Evolutionary conservation across 2,113 vertebrate species (phyloP).

Genomic region (Anolis sagrei): DNA sequence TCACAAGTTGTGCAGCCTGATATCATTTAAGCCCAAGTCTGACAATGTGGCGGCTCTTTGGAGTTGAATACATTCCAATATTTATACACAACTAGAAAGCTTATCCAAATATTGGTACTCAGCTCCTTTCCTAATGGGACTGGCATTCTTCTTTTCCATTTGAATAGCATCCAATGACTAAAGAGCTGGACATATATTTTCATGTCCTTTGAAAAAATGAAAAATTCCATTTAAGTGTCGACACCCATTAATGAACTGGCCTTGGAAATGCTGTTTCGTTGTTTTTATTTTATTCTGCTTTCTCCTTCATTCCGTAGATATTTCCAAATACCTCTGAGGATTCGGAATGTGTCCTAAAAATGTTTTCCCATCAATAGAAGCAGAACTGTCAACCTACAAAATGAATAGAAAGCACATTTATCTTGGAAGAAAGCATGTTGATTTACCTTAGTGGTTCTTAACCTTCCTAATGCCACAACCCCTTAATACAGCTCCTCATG

Average conservation of each 20-base stretch:
- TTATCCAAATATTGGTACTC: slow-evolving; percentile 15
- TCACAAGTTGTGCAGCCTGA: background rate
- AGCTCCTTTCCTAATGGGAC: slow-evolving; percentile 25
- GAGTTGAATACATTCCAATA: slow-evolving; percentile 4
- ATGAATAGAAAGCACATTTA: background rate
- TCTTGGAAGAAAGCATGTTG: background rate
- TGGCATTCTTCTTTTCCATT: slow-evolving; percentile 16
- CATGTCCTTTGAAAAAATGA: background rate
- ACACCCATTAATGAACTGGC: slow-evolving; percentile 1
- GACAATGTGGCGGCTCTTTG: background rate
- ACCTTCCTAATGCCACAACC: no score
- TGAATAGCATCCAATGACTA: slow-evolving; percentile 2
- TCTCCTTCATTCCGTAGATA: background rate
- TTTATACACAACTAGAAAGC: slow-evolving; percentile 3
- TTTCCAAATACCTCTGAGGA: background rate
- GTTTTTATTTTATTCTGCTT: background rate
- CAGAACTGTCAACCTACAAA: background rate
- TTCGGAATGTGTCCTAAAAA: background rate
- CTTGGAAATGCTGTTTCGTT: background rate
- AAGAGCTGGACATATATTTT: slow-evolving; percentile 5
- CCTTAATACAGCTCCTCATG: no score
- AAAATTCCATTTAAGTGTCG: background rate
- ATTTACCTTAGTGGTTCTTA: no score
- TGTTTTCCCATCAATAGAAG: background rate
- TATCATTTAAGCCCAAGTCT: background rate